Percentiles rank a stretch among this genome's conserved stretches.
These are phyloP conservation scores for Troides oblongomaculatus DNA, from an alignment of 2,888 invertebrate species.

Conservation along the genomic window DNA sequence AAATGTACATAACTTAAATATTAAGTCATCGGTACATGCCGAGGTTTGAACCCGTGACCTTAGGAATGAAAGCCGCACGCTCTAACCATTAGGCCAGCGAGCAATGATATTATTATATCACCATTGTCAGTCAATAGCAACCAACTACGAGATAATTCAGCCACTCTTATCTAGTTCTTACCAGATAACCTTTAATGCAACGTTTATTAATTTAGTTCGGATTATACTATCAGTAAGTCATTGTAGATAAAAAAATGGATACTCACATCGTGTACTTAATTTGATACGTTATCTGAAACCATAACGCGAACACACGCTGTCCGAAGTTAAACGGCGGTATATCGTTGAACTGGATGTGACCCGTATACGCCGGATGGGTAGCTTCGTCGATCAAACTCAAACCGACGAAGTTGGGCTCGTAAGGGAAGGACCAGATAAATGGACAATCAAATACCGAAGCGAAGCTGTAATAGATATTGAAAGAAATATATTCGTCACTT, in stretches of 20 bases:
- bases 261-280: slow-evolving; percentile 16
- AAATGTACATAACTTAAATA: too few relatives aligned
- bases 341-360: slow-evolving; percentile 34
- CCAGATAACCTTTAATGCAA: not conserved
- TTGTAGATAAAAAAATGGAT: not conserved
- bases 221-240: not conserved
- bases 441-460: slow-evolving; percentile 49
- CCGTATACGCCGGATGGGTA: slow-evolving; percentile 38
- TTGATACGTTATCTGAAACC: slow-evolving; percentile 31
- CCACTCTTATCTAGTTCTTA: not conserved
- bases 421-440: slow-evolving; percentile 48
- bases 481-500: too few relatives aligned
- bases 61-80: too few relatives aligned
- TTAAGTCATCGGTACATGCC: too few relatives aligned
- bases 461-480: slow-evolving; percentile 39
- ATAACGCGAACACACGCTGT: slow-evolving; percentile 40
- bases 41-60: too few relatives aligned
- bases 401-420: slow-evolving; percentile 34
- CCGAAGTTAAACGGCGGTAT: slow-evolving; percentile 44
- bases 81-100: too few relatives aligned
- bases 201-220: not conserved
- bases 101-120: too few relatives aligned
- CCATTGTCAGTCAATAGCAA: not conserved
- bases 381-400: slow-evolving; percentile 37
- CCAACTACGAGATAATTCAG: not conserved